phyloP scores from a whole-genome alignment of 2,113 vertebrate species.

The Forbesichthys papilliferus region DNA sequence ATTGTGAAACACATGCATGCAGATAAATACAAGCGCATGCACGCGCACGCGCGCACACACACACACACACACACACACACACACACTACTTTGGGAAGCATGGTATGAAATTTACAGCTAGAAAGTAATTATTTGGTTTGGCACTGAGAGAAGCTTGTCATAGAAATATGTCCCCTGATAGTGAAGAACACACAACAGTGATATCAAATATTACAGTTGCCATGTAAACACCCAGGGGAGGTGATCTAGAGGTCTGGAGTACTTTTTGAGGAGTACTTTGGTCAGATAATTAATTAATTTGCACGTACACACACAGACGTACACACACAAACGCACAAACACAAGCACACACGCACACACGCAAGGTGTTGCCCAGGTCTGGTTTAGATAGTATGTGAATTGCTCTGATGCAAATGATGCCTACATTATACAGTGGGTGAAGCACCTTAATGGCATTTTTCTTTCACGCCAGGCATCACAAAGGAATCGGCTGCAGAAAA shows the following conservation, averaged over 20 bases:
- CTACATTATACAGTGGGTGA: no score
- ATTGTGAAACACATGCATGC: no score
- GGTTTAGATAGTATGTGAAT: conserved; percentile 34
- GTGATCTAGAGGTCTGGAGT: conserved; percentile 15
- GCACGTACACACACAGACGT: background rate
- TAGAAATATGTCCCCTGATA: no score
- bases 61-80: background rate
- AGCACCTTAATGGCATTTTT: no score
- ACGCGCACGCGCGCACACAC: background rate
- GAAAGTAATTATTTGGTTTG: conserved; percentile 7
- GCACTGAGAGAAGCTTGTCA: conserved; percentile 18
- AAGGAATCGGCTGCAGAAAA: conserved; percentile 6
- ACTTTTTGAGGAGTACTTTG: conserved; percentile 5
- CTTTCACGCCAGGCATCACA: conserved; percentile 12
- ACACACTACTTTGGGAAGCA: background rate
- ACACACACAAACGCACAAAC: conserved; percentile 4
- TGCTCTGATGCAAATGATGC: conserved; percentile 10
- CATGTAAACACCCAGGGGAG: conserved; percentile 42
- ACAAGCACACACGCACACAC: conserved; percentile 4
- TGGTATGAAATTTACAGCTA: no score
- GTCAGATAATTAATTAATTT: conserved; percentile 21
- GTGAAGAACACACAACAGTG: background rate
- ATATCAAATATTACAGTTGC: conserved; percentile 32
- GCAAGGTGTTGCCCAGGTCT: background rate
- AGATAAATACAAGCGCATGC: background rate